These are phyloP conservation scores for Misgurnus mizolepis DNA, from an alignment of 2,113 vertebrate species.

Conservation along the genomic window DNA sequence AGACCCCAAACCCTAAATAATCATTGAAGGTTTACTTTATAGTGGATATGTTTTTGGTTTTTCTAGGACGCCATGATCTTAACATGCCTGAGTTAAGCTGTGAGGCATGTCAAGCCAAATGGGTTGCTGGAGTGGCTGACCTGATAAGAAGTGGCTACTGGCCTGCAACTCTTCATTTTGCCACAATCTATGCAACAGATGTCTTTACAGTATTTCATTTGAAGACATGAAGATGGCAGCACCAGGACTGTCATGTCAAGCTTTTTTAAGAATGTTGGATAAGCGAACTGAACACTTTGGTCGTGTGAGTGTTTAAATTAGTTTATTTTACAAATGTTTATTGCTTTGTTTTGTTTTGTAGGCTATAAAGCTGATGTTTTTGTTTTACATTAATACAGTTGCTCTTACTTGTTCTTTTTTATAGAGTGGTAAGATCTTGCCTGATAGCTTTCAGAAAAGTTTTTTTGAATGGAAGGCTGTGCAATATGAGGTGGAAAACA, in stretches of 20 bases:
- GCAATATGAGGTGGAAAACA: conserved; percentile 1
- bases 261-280: not conserved
- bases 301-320: not conserved
- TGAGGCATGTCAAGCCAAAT: not conserved
- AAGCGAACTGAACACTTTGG: not conserved
- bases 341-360: not conserved
- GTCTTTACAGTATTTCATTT: not conserved
- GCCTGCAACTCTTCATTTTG: not conserved
- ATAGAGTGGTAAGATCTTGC: conserved; percentile 2
- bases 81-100: not conserved
- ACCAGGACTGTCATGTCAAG: not conserved
- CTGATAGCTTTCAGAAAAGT: conserved; percentile 6
- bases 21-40: too few relatives aligned
- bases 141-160: not conserved
- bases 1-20: not conserved
- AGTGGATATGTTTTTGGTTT: too few relatives aligned
- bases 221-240: not conserved
- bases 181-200: not conserved
- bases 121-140: not conserved
- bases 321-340: not conserved
- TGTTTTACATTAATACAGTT: not conserved
- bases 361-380: not conserved
- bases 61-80: not conserved
- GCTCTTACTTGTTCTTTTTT: not conserved
- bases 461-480: conserved; percentile 15